These are phyloP conservation scores for Tipula lateralis DNA, from an alignment of 2,888 invertebrate species.

Conservation along the genomic window DNA sequence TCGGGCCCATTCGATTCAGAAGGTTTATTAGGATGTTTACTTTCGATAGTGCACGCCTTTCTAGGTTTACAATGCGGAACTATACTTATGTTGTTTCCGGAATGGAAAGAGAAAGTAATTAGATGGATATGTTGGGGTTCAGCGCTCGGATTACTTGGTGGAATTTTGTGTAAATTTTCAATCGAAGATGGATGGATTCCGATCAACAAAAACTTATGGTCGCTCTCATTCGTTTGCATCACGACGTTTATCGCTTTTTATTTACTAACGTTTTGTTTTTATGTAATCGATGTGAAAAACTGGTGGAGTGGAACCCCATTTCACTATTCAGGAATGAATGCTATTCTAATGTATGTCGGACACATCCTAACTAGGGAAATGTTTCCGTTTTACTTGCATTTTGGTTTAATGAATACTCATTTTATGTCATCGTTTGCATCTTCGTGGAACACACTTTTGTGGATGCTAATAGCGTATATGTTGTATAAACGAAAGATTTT, in stretches of 20 bases:
- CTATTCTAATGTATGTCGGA: conserved; percentile 82
- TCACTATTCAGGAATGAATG: conserved; percentile 86
- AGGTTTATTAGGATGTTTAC: conserved; percentile 75
- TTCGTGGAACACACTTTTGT: conserved; percentile 77
- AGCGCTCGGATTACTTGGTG: conserved; percentile 63
- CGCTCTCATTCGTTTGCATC: conserved; percentile 80
- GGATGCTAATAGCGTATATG: conserved; percentile 74
- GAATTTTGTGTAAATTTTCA: conserved; percentile 66
- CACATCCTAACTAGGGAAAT: conserved; percentile 69
- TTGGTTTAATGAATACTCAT: conserved; percentile 67
- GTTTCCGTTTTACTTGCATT: conserved; percentile 78
- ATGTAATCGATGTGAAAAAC: conserved; percentile 67
- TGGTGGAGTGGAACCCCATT: conserved; percentile 88
- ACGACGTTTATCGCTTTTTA: conserved; percentile 73
- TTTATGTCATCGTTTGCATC: conserved; percentile 65
- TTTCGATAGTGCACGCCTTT: conserved; percentile 73
- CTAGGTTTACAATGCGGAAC: conserved; percentile 78
- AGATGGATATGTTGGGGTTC: conserved; percentile 75
- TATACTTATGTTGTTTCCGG: conserved; percentile 58
- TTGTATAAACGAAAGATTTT: conserved; percentile 72
- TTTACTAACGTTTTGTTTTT: conserved; percentile 68
- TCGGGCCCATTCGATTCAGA: conserved; percentile 83
- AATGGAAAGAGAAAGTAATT: conserved; percentile 57
- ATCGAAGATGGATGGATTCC: conserved; percentile 77
- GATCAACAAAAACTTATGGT: conserved; percentile 94